phyloP scores from a whole-genome alignment of 2,888 invertebrate genomes.

The Drosophila kanekoi region DNA sequence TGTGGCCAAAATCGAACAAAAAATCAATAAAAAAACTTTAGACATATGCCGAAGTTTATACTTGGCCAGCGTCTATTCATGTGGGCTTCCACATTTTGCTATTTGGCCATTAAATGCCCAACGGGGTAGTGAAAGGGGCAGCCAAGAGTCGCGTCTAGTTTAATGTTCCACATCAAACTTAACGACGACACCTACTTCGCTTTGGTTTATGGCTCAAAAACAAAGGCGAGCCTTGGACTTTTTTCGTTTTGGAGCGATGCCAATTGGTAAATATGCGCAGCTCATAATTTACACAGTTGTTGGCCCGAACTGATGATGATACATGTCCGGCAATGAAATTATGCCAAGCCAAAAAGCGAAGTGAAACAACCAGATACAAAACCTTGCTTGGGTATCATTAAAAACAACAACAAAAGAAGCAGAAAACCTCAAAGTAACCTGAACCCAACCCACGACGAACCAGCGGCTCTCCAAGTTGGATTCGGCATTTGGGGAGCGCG shows the following conservation, averaged over 20 bases:
- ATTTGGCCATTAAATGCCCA: constrained; percentile 43
- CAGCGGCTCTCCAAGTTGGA: constrained; percentile 18
- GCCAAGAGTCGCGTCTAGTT: constrained; percentile 55
- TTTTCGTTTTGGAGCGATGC: constrained; percentile 62
- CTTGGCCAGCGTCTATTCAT: constrained; percentile 24
- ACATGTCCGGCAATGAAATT: constrained; percentile 68
- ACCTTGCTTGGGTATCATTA: constrained; percentile 69
- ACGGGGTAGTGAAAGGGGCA: constrained; percentile 26
- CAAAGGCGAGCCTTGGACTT: constrained; percentile 37
- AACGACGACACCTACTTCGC: constrained; percentile 77
- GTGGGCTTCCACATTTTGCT: constrained; percentile 45
- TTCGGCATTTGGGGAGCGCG: constrained; percentile 20
- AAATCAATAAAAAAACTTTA: constrained; percentile 24
- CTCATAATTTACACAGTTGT: constrained; percentile 78
- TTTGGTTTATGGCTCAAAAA: constrained; percentile 58
- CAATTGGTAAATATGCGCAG: constrained; percentile 73
- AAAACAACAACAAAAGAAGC: constrained; percentile 25
- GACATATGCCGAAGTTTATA: constrained; percentile 18
- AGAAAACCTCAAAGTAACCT: constrained; percentile 52
- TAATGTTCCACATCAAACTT: constrained; percentile 77
- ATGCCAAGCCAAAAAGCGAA: constrained; percentile 51
- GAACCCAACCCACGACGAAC: constrained; percentile 41
- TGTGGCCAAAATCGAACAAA: constrained; percentile 18
- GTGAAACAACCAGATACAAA: constrained; percentile 26
- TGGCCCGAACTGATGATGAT: constrained; percentile 57